Percentiles rank a stretch among this genome's conserved stretches.
Conservation (phyloP, 2,888 invertebrate genomes). For the Eupeodes latifasciatus region DNA sequence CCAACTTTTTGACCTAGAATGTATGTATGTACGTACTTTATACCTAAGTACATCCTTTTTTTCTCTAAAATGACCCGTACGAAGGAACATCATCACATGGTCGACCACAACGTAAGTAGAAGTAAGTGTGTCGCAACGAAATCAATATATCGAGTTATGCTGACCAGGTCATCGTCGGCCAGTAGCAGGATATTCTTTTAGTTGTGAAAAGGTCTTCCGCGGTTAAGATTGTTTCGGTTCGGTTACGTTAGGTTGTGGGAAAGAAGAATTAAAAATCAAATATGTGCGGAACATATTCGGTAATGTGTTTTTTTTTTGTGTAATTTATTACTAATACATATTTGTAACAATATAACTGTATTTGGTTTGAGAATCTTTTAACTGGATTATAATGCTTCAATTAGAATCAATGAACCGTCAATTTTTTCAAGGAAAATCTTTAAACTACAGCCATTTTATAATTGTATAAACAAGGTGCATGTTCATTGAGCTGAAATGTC, state of each 20-base stretch:
- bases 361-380: too few species aligned
- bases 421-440: too few species aligned
- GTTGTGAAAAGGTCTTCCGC: conserved; percentile 36
- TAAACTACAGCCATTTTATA: too few species aligned
- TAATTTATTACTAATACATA: not conserved
- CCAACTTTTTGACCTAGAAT: conserved; percentile 19
- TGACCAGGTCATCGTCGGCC: conserved; percentile 44
- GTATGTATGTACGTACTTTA: not conserved
- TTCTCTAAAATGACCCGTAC: not conserved
- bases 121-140: conserved; percentile 67
- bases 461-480: too few species aligned
- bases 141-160: conserved; percentile 71
- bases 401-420: too few species aligned
- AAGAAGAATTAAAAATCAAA: conserved; percentile 24
- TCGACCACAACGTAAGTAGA: conserved; percentile 15
- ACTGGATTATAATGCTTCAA: too few species aligned
- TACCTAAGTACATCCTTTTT: not conserved
- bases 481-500: too few species aligned
- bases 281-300: conserved; percentile 73
- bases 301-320: conserved; percentile 16
- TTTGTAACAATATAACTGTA: too few species aligned
- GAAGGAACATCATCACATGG: not conserved
- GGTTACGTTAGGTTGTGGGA: not conserved
- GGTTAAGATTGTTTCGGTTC: conserved; percentile 1
- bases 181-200: conserved; percentile 51